Conservation (phyloP, 2,797 vertebrate species). For the Cirrhinus mrigala region DNA sequence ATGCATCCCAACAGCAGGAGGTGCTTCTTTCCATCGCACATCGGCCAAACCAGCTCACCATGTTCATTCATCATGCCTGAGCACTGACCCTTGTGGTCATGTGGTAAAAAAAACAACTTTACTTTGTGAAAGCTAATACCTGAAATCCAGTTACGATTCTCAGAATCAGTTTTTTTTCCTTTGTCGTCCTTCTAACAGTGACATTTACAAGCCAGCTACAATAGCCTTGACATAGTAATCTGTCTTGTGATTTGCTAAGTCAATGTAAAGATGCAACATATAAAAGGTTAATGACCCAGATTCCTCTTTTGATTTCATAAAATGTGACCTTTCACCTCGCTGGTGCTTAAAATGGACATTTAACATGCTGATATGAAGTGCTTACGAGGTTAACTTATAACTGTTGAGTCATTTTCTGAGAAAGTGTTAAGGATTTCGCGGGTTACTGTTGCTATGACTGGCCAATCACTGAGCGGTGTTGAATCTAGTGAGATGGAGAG, state of each 20-base stretch:
- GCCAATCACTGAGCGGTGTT: slow-evolving; percentile 30
- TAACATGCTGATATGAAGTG: not conserved
- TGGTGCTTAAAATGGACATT: not conserved
- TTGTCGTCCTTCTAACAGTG: slow-evolving; percentile 1
- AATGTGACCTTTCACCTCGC: not conserved
- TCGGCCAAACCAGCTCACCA: not conserved
- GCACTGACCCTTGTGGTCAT: not conserved
- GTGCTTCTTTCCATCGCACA: not conserved
- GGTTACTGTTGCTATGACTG: slow-evolving; percentile 12
- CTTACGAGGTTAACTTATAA: slow-evolving; percentile 37
- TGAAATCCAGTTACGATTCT: not conserved
- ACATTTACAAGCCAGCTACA: not conserved
- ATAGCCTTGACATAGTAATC: not conserved
- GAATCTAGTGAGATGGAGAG: slow-evolving; percentile 35
- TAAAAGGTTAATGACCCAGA: not conserved
- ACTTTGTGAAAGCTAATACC: not conserved
- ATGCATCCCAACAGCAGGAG: slow-evolving; percentile 11
- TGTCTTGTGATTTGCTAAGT: not conserved
- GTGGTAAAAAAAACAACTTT: not conserved
- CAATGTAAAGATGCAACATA: not conserved
- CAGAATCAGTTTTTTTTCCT: not conserved
- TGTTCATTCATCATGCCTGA: not conserved
- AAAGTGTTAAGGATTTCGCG: not conserved
- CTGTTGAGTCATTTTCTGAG: slow-evolving; percentile 11
- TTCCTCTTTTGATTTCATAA: not conserved